phyloP scores from a whole-genome alignment of 2,113 vertebrate species.

The Ceratotherium simum region DNA sequence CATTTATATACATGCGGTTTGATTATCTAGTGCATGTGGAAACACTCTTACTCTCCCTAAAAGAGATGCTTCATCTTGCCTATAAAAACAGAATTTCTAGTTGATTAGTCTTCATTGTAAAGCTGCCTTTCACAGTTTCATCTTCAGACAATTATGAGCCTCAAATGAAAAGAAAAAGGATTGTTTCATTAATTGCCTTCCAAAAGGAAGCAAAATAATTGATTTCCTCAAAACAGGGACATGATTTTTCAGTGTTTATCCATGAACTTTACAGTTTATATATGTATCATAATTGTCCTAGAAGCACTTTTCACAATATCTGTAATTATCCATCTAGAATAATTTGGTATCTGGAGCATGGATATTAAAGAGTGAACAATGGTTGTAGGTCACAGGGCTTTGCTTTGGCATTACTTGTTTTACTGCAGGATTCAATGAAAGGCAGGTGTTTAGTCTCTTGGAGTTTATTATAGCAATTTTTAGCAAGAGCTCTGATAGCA shows the following conservation, averaged over 20 bases:
- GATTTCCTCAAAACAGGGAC: not conserved
- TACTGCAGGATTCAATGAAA: not conserved
- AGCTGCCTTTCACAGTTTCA: slow-evolving; percentile 19
- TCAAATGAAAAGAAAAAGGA: not conserved
- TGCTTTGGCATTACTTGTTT: not conserved
- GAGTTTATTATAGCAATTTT: slow-evolving; percentile 30
- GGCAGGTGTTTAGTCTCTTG: not conserved
- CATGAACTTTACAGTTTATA: not conserved
- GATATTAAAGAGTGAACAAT: not conserved
- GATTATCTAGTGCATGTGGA: not conserved
- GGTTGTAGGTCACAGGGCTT: not conserved
- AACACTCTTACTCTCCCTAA: not conserved
- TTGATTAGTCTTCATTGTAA: slow-evolving; percentile 54
- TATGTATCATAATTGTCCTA: not conserved
- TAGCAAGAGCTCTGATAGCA: not conserved
- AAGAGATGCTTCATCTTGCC: not conserved
- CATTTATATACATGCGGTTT: not conserved
- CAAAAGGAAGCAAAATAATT: slow-evolving; percentile 45
- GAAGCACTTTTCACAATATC: slow-evolving; percentile 15
- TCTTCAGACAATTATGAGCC: not conserved
- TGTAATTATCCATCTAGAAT: slow-evolving; percentile 13
- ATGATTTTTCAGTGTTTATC: slow-evolving; percentile 45
- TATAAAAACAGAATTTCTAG: slow-evolving; percentile 39
- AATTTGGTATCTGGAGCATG: not conserved
- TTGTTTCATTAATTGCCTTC: slow-evolving; percentile 39